phyloP scores from a whole-genome alignment of 2,888 invertebrate species.

The Ochropleura plecta region DNA sequence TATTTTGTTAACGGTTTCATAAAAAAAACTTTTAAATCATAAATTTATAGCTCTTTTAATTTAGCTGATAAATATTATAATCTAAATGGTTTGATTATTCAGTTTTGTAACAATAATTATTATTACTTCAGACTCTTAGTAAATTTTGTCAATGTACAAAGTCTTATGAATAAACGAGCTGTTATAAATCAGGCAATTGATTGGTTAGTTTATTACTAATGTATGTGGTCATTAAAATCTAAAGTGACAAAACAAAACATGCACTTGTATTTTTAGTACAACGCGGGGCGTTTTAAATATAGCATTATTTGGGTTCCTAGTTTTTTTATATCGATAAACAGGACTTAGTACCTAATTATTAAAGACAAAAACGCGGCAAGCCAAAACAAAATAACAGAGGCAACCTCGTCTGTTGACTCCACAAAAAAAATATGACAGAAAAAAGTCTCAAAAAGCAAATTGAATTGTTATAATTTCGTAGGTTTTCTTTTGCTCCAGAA shows the following conservation, averaged over 20 bases:
- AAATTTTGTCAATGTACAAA: constrained; percentile 10
- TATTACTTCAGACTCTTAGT: neutral
- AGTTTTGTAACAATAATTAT: neutral
- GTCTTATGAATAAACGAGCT: neutral
- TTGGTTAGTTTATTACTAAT: neutral
- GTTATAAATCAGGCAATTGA: neutral
- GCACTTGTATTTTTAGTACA: too few relatives aligned
- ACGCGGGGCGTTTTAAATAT: too few relatives aligned
- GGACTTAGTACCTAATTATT: neutral
- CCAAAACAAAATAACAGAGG: constrained; percentile 13
- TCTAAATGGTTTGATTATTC: neutral
- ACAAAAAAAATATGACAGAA: constrained; percentile 32
- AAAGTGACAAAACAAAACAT: too few relatives aligned
- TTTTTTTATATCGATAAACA: neutral
- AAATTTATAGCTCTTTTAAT: neutral
- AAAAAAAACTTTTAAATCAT: constrained; percentile 5
- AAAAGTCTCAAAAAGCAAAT: constrained; percentile 46
- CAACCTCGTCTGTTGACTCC: neutral
- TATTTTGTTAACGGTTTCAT: too few relatives aligned
- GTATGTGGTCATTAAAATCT: too few relatives aligned
- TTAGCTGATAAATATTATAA: neutral
- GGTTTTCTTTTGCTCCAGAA: constrained; percentile 55
- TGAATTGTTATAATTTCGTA: constrained; percentile 58
- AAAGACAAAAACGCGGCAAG: neutral
- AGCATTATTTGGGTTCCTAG: too few relatives aligned